A percentile compares a stretch with the other conserved stretches of the same genome.
Evolutionary conservation across 2,888 invertebrate species (phyloP).

Genomic region (Epinotia bilunana): DNA sequence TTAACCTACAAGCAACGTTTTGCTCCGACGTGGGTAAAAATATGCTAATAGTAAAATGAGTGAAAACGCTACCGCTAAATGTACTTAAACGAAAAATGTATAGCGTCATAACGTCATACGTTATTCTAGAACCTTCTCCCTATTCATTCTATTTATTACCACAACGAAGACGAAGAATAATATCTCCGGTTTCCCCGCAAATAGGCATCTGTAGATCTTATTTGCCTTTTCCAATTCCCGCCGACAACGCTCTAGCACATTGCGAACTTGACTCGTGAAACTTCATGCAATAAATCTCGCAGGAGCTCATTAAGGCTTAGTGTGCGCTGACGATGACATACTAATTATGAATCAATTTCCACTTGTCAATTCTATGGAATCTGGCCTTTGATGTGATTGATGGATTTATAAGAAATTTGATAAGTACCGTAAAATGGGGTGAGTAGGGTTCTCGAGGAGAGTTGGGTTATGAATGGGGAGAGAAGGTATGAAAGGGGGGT

Average conservation of each 20-base stretch:
- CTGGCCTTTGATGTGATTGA: slow-evolving; percentile 12
- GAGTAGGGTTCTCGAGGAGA: no score
- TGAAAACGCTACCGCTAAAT: background rate
- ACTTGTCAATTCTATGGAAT: slow-evolving; percentile 11
- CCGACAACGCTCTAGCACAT: slow-evolving; percentile 25
- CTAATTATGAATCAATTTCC: slow-evolving; percentile 47
- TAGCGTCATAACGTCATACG: background rate
- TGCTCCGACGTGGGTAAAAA: background rate
- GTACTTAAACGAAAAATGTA: background rate
- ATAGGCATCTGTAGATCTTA: slow-evolving; percentile 46
- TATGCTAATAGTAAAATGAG: no score
- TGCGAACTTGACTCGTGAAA: slow-evolving; percentile 58
- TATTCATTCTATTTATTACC: slow-evolving; percentile 6
- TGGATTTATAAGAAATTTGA: background rate
- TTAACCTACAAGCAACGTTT: background rate
- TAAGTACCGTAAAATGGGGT: background rate
- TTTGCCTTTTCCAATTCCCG: slow-evolving; percentile 23
- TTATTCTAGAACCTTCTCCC: background rate
- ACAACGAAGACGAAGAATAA: slow-evolving; percentile 27
- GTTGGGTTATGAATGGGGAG: no score
- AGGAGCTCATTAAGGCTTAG: slow-evolving; percentile 55
- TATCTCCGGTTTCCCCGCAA: slow-evolving; percentile 37
- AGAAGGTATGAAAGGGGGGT: no score
- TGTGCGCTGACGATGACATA: slow-evolving; percentile 44
- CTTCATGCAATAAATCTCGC: slow-evolving; percentile 57